Conservation (phyloP, 2,797 vertebrate genomes). For the Spinus olivaceus region DNA sequence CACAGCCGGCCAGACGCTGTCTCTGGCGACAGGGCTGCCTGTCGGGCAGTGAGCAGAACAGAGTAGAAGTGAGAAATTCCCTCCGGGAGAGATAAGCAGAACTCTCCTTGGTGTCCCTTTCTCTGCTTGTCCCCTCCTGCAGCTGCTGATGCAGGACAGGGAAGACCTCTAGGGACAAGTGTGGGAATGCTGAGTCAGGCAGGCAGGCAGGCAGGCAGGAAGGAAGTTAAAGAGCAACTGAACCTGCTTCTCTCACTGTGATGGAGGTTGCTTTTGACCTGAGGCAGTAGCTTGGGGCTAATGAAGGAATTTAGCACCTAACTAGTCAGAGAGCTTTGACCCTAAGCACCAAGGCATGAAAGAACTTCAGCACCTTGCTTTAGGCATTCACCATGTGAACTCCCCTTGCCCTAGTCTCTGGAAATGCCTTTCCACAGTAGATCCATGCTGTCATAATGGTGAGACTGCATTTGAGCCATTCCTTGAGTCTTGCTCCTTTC, state of each 20-base stretch:
- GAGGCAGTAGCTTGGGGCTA: neutral
- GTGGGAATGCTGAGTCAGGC: neutral
- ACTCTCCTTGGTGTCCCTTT: neutral
- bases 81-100: neutral
- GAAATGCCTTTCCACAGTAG: neutral
- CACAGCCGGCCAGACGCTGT: neutral
- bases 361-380: neutral
- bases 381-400: neutral
- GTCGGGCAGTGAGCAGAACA: neutral
- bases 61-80: slow-evolving; percentile 48
- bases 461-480: neutral
- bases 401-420: neutral
- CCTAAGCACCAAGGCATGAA: neutral
- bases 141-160: neutral
- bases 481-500: neutral
- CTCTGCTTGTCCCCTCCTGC: neutral
- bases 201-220: neutral
- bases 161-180: neutral
- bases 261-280: neutral
- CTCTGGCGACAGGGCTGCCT: neutral
- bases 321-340: neutral
- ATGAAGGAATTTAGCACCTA: neutral
- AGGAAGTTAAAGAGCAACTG: neutral
- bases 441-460: fast-evolving
- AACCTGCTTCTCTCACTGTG: neutral